Evolutionary conservation across 2,113 vertebrate genomes (phyloP).

Genomic region (Arenaria interpres): DNA sequence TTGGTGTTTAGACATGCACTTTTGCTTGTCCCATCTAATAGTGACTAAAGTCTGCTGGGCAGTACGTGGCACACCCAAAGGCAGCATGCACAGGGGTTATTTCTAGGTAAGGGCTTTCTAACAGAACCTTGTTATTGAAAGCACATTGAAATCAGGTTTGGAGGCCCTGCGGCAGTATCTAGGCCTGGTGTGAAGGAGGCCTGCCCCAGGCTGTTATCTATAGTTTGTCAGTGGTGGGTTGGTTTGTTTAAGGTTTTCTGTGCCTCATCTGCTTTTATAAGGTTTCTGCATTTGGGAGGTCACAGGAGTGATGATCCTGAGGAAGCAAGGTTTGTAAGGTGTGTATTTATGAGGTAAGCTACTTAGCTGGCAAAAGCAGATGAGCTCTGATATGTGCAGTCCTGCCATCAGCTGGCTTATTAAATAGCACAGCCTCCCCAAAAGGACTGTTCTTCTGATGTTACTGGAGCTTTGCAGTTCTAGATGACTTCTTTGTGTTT

Average conservation of each 20-base stretch:
- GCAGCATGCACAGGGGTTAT: not conserved
- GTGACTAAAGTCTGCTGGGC: not conserved
- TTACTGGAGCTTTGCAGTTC: not conserved
- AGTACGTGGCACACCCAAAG: not conserved
- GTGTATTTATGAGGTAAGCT: conserved; percentile 5
- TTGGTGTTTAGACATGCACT: not conserved
- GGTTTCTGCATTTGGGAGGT: not conserved
- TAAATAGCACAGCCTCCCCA: not conserved
- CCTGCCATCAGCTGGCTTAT: not conserved
- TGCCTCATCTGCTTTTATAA: not conserved
- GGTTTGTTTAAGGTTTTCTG: not conserved
- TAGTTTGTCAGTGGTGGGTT: not conserved
- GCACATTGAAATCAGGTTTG: not conserved
- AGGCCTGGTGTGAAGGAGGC: not conserved
- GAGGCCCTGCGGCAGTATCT: not conserved
- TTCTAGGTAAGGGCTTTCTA: not conserved
- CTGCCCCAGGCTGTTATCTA: not conserved
- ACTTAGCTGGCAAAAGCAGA: not conserved
- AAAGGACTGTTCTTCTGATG: not conserved
- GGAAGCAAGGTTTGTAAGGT: not conserved
- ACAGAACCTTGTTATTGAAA: not conserved
- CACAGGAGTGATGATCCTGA: not conserved
- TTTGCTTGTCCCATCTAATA: not conserved
- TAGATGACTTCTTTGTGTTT: not conserved
- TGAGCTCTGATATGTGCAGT: not conserved